Evolutionary conservation across 2,888 invertebrate genomes (phyloP).

Genomic region (Aquatica leii): DNA sequence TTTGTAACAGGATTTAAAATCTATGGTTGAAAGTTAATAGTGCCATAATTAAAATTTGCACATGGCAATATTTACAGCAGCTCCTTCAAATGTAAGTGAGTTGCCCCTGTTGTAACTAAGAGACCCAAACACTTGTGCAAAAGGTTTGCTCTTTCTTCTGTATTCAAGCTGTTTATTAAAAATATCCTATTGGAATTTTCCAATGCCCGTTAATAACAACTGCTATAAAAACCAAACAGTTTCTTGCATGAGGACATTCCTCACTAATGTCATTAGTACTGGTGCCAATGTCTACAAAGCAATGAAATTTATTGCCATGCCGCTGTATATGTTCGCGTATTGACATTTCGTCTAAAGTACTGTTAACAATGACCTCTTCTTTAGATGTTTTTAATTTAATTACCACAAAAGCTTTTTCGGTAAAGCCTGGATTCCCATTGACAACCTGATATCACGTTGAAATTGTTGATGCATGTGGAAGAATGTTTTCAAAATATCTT

Average conservation of each 20-base stretch:
- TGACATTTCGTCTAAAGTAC: conserved; percentile 8
- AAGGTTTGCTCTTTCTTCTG: conserved; percentile 31
- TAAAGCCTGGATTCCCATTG: conserved; percentile 19
- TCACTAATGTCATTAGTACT: neutral
- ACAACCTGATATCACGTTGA: conserved; percentile 1
- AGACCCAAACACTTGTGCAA: conserved; percentile 33
- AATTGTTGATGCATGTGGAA: conserved; percentile 16
- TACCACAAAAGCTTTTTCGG: conserved; percentile 13
- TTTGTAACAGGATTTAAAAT: conserved; percentile 34
- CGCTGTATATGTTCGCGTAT: neutral
- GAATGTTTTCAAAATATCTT: conserved; percentile 11
- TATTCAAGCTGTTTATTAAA: conserved; percentile 36
- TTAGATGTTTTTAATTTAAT: neutral
- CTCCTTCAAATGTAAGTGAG: conserved; percentile 46
- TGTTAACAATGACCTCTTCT: neutral
- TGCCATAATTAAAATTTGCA: neutral
- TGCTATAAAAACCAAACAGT: conserved; percentile 36
- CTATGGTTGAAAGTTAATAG: conserved; percentile 23
- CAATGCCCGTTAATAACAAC: conserved; percentile 34
- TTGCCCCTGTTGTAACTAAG: conserved; percentile 31
- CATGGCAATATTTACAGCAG: conserved; percentile 33
- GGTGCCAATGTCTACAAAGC: conserved; percentile 13
- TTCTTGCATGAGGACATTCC: conserved; percentile 21
- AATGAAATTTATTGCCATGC: neutral
- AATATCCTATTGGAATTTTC: conserved; percentile 42